Base-by-base conservation (phyloP, 2,888 invertebrate species). In the Lacanobia oleracea region DNA sequence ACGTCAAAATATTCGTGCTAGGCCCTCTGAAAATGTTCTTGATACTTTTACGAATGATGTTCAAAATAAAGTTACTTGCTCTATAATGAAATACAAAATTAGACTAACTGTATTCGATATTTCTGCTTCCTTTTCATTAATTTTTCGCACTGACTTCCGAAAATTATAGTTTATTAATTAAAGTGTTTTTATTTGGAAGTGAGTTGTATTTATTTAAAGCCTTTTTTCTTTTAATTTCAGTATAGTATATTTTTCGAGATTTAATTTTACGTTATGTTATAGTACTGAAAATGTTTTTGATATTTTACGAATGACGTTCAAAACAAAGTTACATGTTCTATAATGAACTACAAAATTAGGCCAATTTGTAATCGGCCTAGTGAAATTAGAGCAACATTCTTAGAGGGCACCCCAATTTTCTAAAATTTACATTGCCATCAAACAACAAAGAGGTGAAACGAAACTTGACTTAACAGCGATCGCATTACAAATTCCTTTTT, bases 271-370 rank as follows among this genome's bases (percentile, higher is more conserved):
- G 33, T 2, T 6, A 33, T 5, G 4, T 33, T 59, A 23, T 2
- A 18, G 1, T 16, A 40, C 27, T 50, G 48, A 2, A 45, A 18
- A 59, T 45, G 1, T 7, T 59, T 4, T 59, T 71, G 16, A 40
- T 50, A 56, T 59, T 27, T 50, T 48, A n/a, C 9, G 14, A 8
- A 33, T 50, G 4, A 57, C 7, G 33, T 45, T 60, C 9, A 23
- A 45, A 53, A 60, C 5, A 66, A 74, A 33, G 21, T 43, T n/a
- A 40, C 48, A 0, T n/a, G 27, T 54, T 60, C 1, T 18, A 48
- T 54, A 59, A 40, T 48, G 6, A 54, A 21, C 54, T 21, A 59
- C n/a, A 77, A 27, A 72, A 72, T 72, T 72, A 72, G 62, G 78
- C 18, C 48, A 78, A 72, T 78, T n/a, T 72, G 48, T 63, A 54